Conservation (phyloP, 2,888 invertebrate species). For the Incurvaria masculella region DNA sequence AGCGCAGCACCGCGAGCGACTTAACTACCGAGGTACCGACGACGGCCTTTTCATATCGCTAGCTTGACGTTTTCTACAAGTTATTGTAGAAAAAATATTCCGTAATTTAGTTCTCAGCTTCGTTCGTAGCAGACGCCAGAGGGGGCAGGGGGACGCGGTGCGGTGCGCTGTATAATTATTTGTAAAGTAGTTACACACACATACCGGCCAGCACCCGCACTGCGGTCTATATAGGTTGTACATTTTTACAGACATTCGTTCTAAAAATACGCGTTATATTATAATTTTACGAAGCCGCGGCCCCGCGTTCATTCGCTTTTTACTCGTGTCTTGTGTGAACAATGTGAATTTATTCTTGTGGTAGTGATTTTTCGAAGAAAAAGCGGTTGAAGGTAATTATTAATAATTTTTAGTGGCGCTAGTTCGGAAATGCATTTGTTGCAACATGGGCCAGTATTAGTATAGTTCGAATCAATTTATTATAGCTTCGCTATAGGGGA, state of each 20-base stretch:
- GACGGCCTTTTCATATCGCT: background rate
- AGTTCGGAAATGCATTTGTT: too few relatives aligned
- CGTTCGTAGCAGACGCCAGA: background rate
- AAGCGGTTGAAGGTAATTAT: too few relatives aligned
- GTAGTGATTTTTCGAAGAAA: too few relatives aligned
- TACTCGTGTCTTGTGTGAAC: background rate
- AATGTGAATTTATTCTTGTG: too few relatives aligned
- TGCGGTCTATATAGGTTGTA: background rate
- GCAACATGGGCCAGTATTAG: too few relatives aligned
- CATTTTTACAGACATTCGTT: slow-evolving; percentile 43
- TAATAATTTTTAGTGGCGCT: too few relatives aligned
- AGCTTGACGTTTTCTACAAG: background rate
- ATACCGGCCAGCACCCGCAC: background rate
- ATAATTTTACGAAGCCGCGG: slow-evolving; percentile 55
- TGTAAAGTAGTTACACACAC: too few relatives aligned
- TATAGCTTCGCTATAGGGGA: too few relatives aligned
- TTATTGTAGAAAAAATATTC: background rate
- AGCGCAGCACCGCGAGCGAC: background rate
- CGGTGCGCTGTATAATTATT: background rate
- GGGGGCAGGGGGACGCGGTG: background rate
- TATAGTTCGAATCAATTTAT: too few relatives aligned
- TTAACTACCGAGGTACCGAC: background rate
- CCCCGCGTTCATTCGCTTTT: background rate
- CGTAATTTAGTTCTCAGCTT: background rate
- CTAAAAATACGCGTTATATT: slow-evolving; percentile 58